These are phyloP conservation scores for Amblyopsis rosae DNA, from an alignment of 2,113 vertebrate species.

Conservation along the genomic window DNA sequence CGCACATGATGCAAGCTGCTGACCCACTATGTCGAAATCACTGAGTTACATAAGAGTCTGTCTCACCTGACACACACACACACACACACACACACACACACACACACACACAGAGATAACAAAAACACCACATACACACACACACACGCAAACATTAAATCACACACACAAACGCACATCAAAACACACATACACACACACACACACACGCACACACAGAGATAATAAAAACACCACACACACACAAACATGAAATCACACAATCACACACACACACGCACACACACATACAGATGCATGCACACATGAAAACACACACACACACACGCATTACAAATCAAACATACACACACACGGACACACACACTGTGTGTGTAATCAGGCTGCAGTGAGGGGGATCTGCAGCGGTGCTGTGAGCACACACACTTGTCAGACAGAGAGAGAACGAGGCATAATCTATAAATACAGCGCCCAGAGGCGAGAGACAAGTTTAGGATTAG, in stretches of 20 bases:
- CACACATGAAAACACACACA: constrained; percentile 1
- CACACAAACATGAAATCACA: too few relatives aligned
- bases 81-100: neutral
- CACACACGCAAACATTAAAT: constrained; percentile 12
- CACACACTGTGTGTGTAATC: constrained; percentile 29
- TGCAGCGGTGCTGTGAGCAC: constrained; percentile 34
- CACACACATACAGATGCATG: neutral
- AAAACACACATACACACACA: neutral
- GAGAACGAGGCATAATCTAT: constrained; percentile 45
- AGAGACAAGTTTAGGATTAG: constrained; percentile 58
- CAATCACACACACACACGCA: neutral
- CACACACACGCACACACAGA: neutral
- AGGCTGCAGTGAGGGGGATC: constrained; percentile 33
- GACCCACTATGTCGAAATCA: neutral
- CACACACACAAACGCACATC: neutral
- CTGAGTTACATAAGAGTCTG: constrained; percentile 2
- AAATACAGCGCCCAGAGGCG: constrained; percentile 51
- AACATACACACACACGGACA: neutral
- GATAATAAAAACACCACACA: too few relatives aligned
- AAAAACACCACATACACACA: neutral
- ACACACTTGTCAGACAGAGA: constrained; percentile 50
- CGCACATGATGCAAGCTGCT: neutral
- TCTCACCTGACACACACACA: neutral
- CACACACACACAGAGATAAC: constrained; percentile 1
- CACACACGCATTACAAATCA: neutral